Conservation (phyloP, 2,888 invertebrate genomes). For the Polyploca ridens region DNA sequence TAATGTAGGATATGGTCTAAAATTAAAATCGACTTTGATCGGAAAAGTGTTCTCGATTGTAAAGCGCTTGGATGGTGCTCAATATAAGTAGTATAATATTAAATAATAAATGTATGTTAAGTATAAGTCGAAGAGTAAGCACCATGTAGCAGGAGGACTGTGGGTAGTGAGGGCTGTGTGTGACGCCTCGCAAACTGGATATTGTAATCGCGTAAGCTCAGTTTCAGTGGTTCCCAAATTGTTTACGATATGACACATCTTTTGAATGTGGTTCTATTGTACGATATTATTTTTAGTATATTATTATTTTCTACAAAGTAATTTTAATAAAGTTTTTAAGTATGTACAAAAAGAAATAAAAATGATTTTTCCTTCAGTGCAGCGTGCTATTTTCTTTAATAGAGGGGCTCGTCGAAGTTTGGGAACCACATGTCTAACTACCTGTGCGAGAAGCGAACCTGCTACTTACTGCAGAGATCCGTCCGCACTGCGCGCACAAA, state of each 20-base stretch:
- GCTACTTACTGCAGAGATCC: conserved; percentile 78
- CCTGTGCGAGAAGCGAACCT: conserved; percentile 35
- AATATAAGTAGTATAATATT: not conserved
- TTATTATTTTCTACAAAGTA: no score
- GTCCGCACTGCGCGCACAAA: conserved; percentile 75
- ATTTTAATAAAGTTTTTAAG: no score
- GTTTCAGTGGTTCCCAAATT: not conserved
- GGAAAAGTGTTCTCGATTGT: not conserved
- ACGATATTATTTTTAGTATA: no score
- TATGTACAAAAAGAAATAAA: no score
- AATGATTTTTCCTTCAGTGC: no score
- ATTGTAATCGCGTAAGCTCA: not conserved
- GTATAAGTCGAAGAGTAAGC: not conserved
- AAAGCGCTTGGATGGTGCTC: not conserved
- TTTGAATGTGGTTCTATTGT: not conserved
- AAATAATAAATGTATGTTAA: not conserved
- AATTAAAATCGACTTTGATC: not conserved
- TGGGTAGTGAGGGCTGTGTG: not conserved
- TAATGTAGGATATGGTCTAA: no score
- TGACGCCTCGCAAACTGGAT: not conserved
- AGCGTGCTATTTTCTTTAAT: no score
- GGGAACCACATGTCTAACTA: conserved; percentile 5
- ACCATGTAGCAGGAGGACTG: not conserved
- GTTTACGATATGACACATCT: not conserved
- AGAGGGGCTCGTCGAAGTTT: not conserved